Evolutionary conservation across 2,113 vertebrate species (phyloP).

Genomic region (Polyodon spathula): DNA sequence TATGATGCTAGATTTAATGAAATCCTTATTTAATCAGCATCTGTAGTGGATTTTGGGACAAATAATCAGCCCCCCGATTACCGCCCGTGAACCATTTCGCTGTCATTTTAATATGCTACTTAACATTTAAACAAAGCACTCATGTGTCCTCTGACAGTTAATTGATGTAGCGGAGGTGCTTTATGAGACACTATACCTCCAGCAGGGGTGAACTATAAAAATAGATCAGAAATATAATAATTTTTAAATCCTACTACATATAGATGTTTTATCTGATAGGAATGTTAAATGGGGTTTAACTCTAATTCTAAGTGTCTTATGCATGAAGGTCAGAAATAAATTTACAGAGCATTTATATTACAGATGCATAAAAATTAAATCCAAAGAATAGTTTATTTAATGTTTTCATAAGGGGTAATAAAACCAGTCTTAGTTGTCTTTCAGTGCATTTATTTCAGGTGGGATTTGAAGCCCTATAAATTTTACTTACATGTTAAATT

Average conservation of each 20-base stretch:
- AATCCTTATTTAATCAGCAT: too few relatives aligned
- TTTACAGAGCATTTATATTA: constrained; percentile 12
- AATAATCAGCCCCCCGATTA: constrained; percentile 54
- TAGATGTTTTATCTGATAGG: constrained; percentile 15
- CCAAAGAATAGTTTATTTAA: constrained; percentile 11
- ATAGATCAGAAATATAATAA: constrained; percentile 68
- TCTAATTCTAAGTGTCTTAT: constrained; percentile 13
- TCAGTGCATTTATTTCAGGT: constrained; percentile 66
- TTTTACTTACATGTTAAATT: constrained; percentile 77
- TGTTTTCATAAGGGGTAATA: constrained; percentile 46
- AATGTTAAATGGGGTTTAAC: constrained; percentile 7
- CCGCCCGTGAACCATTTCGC: constrained; percentile 75
- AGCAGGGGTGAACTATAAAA: constrained; percentile 81
- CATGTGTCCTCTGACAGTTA: constrained; percentile 71
- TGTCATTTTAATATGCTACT: constrained; percentile 89
- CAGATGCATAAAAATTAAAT: constrained; percentile 11
- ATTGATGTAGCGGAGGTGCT: constrained; percentile 77
- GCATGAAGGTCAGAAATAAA: constrained; percentile 36
- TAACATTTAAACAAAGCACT: constrained; percentile 83
- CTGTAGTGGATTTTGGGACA: too few relatives aligned
- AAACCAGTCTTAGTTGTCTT: constrained; percentile 47
- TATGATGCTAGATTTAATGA: too few relatives aligned
- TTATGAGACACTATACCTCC: constrained; percentile 92
- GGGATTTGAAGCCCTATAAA: constrained; percentile 67
- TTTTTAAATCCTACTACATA: constrained; percentile 29